phyloP scores from a whole-genome alignment of 2,888 invertebrate species.

The Anodontia alba region DNA sequence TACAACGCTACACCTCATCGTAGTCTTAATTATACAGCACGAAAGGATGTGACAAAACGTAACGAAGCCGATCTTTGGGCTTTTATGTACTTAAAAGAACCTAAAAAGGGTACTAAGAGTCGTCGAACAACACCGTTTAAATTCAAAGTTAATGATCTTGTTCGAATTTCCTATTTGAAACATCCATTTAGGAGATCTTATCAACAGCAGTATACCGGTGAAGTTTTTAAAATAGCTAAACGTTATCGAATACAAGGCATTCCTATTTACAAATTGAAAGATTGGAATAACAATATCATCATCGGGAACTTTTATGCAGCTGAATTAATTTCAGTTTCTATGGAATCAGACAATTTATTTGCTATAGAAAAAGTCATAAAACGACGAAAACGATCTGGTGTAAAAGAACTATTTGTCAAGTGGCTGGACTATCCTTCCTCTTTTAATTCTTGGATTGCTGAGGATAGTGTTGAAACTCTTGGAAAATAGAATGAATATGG shows the following conservation, averaged over 20 bases:
- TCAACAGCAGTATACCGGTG: constrained; percentile 18
- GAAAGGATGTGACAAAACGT: not conserved
- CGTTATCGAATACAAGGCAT: not conserved
- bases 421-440: too few relatives aligned
- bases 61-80: constrained; percentile 31
- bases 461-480: too few relatives aligned
- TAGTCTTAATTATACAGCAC: not conserved
- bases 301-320: too few relatives aligned
- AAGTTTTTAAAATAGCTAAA: constrained; percentile 16
- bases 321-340: too few relatives aligned
- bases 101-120: not conserved
- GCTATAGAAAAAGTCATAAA: too few relatives aligned
- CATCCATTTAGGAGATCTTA: constrained; percentile 14
- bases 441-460: too few relatives aligned
- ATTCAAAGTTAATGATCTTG: constrained; percentile 15
- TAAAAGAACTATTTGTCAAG: not conserved
- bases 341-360: too few relatives aligned
- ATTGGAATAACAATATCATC: not conserved
- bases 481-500: too few relatives aligned
- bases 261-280: not conserved
- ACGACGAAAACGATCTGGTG: not conserved
- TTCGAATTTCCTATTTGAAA: constrained; percentile 21
- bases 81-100: not conserved
- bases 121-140: not conserved
- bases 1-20: constrained; percentile 20